Evolutionary conservation across 2,888 invertebrate genomes (phyloP).

Genomic region (Nezara viridula): DNA sequence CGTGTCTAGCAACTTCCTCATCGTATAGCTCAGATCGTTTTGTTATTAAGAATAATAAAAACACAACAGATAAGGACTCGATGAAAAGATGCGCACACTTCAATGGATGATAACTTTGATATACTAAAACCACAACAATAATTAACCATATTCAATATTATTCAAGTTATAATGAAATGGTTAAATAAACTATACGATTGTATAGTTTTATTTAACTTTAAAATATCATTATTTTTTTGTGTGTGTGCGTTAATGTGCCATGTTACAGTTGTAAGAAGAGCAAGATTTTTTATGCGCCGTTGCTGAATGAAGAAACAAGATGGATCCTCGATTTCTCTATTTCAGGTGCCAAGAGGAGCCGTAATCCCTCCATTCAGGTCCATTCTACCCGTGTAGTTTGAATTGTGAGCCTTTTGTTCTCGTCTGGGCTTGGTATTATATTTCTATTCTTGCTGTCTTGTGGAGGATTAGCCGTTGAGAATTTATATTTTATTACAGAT

Average conservation of each 20-base stretch:
- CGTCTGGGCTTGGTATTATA: slow-evolving; percentile 51
- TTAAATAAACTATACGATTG: not conserved
- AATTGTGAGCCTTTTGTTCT: slow-evolving; percentile 57
- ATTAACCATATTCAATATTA: slow-evolving; percentile 2
- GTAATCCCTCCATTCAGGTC: slow-evolving; percentile 42
- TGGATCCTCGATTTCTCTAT: slow-evolving; percentile 52
- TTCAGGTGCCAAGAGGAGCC: slow-evolving; percentile 55
- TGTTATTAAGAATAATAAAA: not conserved
- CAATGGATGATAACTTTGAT: too few species aligned
- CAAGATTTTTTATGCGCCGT: not conserved
- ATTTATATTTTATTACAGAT: not conserved
- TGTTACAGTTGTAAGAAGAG: slow-evolving; percentile 49
- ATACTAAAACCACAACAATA: slow-evolving; percentile 12
- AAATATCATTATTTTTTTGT: not conserved
- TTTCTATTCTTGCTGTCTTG: slow-evolving; percentile 51
- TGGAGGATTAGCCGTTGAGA: slow-evolving; percentile 53
- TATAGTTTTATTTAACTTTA: not conserved
- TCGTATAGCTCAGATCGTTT: too few species aligned
- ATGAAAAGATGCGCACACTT: not conserved
- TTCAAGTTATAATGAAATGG: not conserved
- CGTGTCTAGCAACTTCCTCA: too few species aligned
- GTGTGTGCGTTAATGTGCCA: slow-evolving; percentile 51
- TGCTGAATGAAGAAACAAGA: not conserved
- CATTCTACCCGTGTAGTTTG: slow-evolving; percentile 57
- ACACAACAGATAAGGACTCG: slow-evolving; percentile 12